Conservation (phyloP, 2,888 invertebrate species). For the Rambutsinella grinnellia region DNA sequence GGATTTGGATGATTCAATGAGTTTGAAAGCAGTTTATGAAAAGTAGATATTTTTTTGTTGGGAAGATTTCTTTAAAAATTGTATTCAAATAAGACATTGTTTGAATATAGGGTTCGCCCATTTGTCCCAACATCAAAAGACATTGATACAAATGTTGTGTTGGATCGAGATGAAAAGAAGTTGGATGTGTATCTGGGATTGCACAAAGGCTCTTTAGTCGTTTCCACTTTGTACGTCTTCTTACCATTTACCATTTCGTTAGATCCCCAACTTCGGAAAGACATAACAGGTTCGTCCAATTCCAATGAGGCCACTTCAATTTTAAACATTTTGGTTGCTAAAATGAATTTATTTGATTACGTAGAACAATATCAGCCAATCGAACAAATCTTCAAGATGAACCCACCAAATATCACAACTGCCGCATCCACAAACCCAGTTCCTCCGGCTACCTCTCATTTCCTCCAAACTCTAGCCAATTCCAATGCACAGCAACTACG, state of each 20-base stretch:
- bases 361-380: slow-evolving; percentile 65
- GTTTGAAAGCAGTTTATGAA: slow-evolving; percentile 92
- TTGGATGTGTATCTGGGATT: slow-evolving; percentile 92
- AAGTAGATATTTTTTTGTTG: slow-evolving; percentile 75
- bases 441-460: slow-evolving; percentile 29
- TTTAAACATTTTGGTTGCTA: not conserved
- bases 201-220: slow-evolving; percentile 86
- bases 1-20: slow-evolving; percentile 84
- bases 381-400: slow-evolving; percentile 63
- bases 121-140: slow-evolving; percentile 88
- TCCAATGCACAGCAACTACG: slow-evolving; percentile 37
- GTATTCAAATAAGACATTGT: slow-evolving; percentile 33
- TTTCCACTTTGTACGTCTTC: slow-evolving; percentile 93
- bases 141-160: slow-evolving; percentile 87
- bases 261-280: slow-evolving; percentile 97
- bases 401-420: slow-evolving; percentile 36
- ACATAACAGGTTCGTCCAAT: slow-evolving; percentile 98
- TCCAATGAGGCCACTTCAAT: too few species aligned
- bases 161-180: slow-evolving; percentile 95
- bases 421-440: slow-evolving; percentile 15
- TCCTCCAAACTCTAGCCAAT: slow-evolving; percentile 19
- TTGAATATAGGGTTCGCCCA: slow-evolving; percentile 79
- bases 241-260: slow-evolving; percentile 98
- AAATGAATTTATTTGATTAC: slow-evolving; percentile 8
- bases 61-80: not conserved